phyloP scores from a whole-genome alignment of 2,888 invertebrate genomes.

The Pterostichus niger region DNA sequence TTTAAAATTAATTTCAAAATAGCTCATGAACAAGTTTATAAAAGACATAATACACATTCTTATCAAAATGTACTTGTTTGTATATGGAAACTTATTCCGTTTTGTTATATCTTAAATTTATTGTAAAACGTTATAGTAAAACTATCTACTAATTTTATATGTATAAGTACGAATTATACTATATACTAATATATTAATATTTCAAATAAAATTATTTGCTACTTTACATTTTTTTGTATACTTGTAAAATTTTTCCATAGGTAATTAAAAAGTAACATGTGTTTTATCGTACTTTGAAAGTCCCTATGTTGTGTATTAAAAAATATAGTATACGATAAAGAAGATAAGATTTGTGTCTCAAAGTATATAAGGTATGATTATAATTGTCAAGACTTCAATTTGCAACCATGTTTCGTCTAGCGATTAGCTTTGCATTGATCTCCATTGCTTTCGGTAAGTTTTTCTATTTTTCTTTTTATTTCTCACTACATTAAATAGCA shows the following conservation, averaged over 20 bases:
- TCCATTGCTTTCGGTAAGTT: conserved; percentile 9
- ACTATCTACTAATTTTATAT: too few species aligned
- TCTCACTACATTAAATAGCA: too few species aligned
- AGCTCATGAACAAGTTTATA: too few species aligned
- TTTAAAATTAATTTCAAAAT: too few species aligned
- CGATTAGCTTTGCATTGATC: not conserved
- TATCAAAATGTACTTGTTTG: too few species aligned
- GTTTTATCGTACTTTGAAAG: not conserved
- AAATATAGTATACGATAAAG: conserved; percentile 5
- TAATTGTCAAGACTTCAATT: conserved; percentile 3
- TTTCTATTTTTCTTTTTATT: not conserved
- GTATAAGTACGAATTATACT: too few species aligned
- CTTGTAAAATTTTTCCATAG: not conserved
- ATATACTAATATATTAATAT: not conserved
- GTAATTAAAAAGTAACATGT: not conserved
- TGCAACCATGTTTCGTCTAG: conserved; percentile 1
- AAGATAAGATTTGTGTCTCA: conserved; percentile 10
- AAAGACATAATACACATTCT: too few species aligned
- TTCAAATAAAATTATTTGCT: not conserved
- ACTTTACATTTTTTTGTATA: not conserved
- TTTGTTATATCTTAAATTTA: too few species aligned
- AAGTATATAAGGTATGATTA: not conserved
- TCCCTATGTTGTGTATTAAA: not conserved
- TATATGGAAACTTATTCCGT: too few species aligned
- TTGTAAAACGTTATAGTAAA: too few species aligned